phyloP scores from a whole-genome alignment of 2,113 vertebrate species.

The Callipepla squamata region DNA sequence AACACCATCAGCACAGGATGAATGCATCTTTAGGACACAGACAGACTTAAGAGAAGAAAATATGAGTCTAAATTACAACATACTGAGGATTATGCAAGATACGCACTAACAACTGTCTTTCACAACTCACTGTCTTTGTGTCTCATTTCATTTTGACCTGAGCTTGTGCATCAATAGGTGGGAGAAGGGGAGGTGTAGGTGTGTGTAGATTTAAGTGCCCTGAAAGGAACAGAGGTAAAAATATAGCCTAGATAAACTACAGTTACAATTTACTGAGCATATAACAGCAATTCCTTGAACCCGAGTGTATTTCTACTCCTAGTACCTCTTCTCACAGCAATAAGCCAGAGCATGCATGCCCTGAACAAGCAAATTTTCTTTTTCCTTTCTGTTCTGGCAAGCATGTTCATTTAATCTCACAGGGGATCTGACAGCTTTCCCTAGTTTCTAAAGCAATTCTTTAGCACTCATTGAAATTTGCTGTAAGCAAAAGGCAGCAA shows the following conservation, averaged over 20 bases:
- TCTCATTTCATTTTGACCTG: not conserved
- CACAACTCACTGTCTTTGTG: not conserved
- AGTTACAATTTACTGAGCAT: not conserved
- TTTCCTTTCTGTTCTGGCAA: constrained; percentile 71
- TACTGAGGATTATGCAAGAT: not conserved
- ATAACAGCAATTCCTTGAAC: not conserved
- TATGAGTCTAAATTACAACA: not conserved
- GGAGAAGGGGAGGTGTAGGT: not conserved
- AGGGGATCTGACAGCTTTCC: constrained; percentile 79
- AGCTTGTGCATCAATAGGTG: not conserved
- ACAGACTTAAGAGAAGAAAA: not conserved
- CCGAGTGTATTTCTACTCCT: not conserved
- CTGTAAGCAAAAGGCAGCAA: constrained; percentile 65
- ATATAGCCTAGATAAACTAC: not conserved
- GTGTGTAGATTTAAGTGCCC: not conserved
- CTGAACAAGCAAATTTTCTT: constrained; percentile 66
- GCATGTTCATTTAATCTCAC: constrained; percentile 74
- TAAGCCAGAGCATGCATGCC: constrained; percentile 58
- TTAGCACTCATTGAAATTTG: constrained; percentile 76
- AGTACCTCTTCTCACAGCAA: constrained; percentile 53
- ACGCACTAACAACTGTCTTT: not conserved
- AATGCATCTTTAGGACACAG: not conserved
- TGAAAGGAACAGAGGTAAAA: not conserved
- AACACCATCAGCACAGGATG: not conserved
- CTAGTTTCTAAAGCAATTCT: constrained; percentile 75